phyloP scores from a whole-genome alignment of 2,797 vertebrate species.

The Babyrousa celebensis region DNA sequence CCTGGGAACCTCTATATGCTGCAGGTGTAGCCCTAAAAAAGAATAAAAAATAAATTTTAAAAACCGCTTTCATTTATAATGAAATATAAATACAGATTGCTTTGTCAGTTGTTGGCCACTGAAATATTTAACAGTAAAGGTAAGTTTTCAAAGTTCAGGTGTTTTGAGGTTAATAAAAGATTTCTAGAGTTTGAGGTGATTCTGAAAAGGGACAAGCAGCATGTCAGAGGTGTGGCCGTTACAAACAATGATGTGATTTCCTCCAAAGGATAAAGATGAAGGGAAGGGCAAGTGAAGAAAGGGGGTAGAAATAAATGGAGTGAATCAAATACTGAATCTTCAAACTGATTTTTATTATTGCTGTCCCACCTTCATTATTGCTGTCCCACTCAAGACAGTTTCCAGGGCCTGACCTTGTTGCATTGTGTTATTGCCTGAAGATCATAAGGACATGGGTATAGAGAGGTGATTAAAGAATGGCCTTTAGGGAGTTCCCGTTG shows the following conservation, averaged over 20 bases:
- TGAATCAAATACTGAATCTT: slow-evolving; percentile 72
- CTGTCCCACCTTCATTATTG: slow-evolving; percentile 65
- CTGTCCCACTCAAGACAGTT: slow-evolving; percentile 72
- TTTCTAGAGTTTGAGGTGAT: slow-evolving; percentile 55
- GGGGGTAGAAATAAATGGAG: slow-evolving; percentile 58
- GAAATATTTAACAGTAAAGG: slow-evolving; percentile 40
- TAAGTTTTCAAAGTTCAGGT: slow-evolving; percentile 29
- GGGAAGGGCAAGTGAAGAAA: slow-evolving; percentile 72
- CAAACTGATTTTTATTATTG: slow-evolving; percentile 75
- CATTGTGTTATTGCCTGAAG: slow-evolving; percentile 34
- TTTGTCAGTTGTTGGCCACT: slow-evolving; percentile 66
- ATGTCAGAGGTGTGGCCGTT: slow-evolving; percentile 65
- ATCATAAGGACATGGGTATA: neutral
- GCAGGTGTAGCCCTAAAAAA: too few relatives aligned
- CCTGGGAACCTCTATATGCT: too few relatives aligned
- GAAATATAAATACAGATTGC: neutral
- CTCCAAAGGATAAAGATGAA: slow-evolving; percentile 68
- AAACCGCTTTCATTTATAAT: slow-evolving; percentile 22
- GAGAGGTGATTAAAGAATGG: slow-evolving; percentile 49
- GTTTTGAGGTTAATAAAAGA: slow-evolving; percentile 48
- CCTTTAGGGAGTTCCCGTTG: slow-evolving; percentile 3
- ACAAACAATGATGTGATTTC: slow-evolving; percentile 60
- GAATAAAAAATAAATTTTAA: too few relatives aligned
- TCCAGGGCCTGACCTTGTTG: slow-evolving; percentile 80
- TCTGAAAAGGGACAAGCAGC: slow-evolving; percentile 40